Conservation (phyloP, 2,888 invertebrate species). For the Ctenicera cuprea region DNA sequence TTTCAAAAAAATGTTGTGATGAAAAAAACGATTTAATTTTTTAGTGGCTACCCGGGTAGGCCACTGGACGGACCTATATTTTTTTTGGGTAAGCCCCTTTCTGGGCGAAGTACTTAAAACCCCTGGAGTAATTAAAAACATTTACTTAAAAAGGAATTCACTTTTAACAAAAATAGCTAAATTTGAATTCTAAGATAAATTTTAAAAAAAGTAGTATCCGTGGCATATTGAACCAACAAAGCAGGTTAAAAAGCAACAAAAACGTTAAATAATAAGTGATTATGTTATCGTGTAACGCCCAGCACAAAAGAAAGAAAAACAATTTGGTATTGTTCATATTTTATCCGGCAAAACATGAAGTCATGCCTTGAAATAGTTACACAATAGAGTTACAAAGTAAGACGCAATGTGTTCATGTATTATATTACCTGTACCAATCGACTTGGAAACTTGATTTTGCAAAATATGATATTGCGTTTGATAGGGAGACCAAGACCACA, state of each 20-base stretch:
- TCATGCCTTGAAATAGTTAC: slow-evolving; percentile 55
- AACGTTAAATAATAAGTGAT: slow-evolving; percentile 30
- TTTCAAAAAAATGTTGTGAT: no score
- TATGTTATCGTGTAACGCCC: slow-evolving; percentile 42
- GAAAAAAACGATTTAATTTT: no score
- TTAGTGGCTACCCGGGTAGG: no score
- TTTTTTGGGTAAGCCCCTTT: no score
- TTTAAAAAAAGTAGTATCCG: no score
- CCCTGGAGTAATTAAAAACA: no score
- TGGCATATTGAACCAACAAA: not conserved
- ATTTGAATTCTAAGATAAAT: no score
- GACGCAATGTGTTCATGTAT: slow-evolving; percentile 41
- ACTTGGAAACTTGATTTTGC: slow-evolving; percentile 10
- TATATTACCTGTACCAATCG: slow-evolving; percentile 18
- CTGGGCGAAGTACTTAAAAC: no score
- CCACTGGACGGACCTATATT: no score
- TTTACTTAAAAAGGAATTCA: no score
- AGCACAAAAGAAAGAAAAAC: slow-evolving; percentile 51
- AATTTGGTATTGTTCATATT: slow-evolving; percentile 57
- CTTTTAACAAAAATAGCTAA: no score
- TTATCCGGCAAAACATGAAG: slow-evolving; percentile 60
- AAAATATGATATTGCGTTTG: slow-evolving; percentile 24
- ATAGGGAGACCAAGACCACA: not conserved
- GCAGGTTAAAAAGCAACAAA: not conserved
- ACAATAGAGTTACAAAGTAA: slow-evolving; percentile 47